Percentiles rank a stretch among this genome's conserved stretches.
Evolutionary conservation across 92 coral and sea anemone genomes (phyloP).

Genomic region (Desmophyllum pertusum): DNA sequence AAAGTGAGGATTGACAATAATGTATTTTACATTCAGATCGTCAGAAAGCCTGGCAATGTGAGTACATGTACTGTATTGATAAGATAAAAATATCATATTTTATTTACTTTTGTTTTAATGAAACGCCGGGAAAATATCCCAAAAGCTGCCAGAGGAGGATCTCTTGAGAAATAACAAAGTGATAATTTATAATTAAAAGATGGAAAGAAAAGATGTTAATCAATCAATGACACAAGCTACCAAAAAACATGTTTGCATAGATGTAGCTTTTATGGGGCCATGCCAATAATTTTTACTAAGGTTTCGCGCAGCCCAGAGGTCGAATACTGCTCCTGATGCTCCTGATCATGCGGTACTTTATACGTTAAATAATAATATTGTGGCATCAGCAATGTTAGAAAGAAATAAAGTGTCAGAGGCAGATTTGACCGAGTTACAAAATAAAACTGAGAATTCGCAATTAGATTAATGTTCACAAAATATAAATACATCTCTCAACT

Average conservation of each 20-base stretch:
- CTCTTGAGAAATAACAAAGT: neutral
- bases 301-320: neutral
- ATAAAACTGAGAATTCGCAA: neutral
- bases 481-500: neutral
- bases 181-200: no score
- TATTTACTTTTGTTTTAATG: neutral
- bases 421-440: neutral
- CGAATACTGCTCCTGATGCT: neutral
- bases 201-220: no score
- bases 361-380: neutral
- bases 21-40: neutral
- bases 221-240: no score
- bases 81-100: neutral
- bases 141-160: neutral
- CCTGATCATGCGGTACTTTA: no score
- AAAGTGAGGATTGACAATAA: neutral
- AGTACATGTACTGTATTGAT: neutral
- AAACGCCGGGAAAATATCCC: neutral
- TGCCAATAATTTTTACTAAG: neutral
- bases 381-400: neutral
- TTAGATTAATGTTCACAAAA: neutral
- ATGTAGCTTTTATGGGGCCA: neutral
- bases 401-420: neutral
- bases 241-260: no score
- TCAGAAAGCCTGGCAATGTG: neutral